A percentile compares a stretch with the other conserved stretches of the same genome.
These are phyloP conservation scores for Sparidentex hasta DNA, from an alignment of 2,797 vertebrate genomes.

Conservation along the genomic window DNA sequence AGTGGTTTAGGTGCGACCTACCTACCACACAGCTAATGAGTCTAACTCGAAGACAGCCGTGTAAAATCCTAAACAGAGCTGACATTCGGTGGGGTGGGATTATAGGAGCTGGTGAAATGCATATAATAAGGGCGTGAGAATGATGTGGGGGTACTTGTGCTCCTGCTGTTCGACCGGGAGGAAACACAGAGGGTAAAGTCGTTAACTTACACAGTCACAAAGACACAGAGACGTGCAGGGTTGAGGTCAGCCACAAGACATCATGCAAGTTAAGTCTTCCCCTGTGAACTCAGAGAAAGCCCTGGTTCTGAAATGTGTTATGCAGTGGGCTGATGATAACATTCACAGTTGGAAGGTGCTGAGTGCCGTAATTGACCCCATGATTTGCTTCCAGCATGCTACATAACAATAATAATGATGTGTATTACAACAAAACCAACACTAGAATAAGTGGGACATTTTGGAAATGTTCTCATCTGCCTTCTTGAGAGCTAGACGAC, in stretches of 20 bases:
- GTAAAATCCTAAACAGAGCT: conserved; percentile 70
- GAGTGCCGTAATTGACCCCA: conserved; percentile 5
- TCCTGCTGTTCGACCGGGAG: conserved; percentile 52
- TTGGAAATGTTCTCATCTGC: neutral
- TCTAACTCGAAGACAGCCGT: conserved; percentile 54
- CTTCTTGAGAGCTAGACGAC: neutral
- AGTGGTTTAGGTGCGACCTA: conserved; percentile 54
- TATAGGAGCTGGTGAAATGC: conserved; percentile 61
- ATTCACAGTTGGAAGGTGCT: conserved; percentile 29
- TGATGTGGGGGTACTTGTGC: conserved; percentile 58
- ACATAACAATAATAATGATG: neutral
- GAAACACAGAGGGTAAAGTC: conserved; percentile 76
- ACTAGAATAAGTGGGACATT: neutral
- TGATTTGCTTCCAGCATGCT: conserved; percentile 4
- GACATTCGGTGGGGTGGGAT: conserved; percentile 37
- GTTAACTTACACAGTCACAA: conserved; percentile 55
- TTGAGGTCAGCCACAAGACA: conserved; percentile 60
- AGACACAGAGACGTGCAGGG: conserved; percentile 31
- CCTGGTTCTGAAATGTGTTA: conserved; percentile 6
- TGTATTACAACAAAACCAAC: neutral
- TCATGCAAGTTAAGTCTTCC: conserved; percentile 33
- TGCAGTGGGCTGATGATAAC: conserved; percentile 44
- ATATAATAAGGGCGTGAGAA: conserved; percentile 70
- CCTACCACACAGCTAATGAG: conserved; percentile 66
- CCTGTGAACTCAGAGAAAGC: conserved; percentile 24